Evolutionary conservation across 2,888 invertebrate genomes (phyloP).

Genomic region (Marronus borbonicus): DNA sequence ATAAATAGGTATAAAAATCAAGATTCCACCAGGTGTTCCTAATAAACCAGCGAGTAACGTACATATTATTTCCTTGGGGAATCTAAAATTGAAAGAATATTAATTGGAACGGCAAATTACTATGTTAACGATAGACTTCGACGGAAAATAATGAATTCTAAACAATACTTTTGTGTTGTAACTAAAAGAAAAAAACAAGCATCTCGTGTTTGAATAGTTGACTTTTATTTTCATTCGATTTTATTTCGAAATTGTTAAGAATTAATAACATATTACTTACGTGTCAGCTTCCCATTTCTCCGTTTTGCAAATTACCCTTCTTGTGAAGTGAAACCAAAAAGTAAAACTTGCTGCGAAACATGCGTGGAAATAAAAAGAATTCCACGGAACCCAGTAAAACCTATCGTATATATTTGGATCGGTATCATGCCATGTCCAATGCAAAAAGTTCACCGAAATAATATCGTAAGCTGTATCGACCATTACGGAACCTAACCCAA

Average conservation of each 20-base stretch:
- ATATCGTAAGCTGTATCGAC: conserved; percentile 88
- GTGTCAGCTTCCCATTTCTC: conserved; percentile 75
- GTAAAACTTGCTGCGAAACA: conserved; percentile 82
- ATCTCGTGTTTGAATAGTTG: no score
- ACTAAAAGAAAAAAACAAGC: no score
- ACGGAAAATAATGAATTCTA: no score
- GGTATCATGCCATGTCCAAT: conserved; percentile 90
- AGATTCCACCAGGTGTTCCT: conserved; percentile 82
- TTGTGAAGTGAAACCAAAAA: conserved; percentile 77
- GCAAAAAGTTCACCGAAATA: conserved; percentile 82
- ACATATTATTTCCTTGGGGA: conserved; percentile 72
- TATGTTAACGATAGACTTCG: no score
- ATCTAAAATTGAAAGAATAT: conserved; percentile 66
- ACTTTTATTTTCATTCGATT: no score
- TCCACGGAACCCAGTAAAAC: conserved; percentile 89
- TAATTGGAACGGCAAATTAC: no score
- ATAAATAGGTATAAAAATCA: conserved; percentile 82
- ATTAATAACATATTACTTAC: conserved; percentile 65
- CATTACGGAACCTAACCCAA: conserved; percentile 80
- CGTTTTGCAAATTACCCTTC: conserved; percentile 72
- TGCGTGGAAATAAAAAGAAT: conserved; percentile 87
- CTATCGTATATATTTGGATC: conserved; percentile 81
- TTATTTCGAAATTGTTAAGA: no score
- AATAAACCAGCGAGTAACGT: conserved; percentile 76
- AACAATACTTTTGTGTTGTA: no score